Evolutionary conservation across 2,888 invertebrate species (phyloP), one percentile per base, ranked within the genome.

Genomic region (Leucania comma): DNA sequence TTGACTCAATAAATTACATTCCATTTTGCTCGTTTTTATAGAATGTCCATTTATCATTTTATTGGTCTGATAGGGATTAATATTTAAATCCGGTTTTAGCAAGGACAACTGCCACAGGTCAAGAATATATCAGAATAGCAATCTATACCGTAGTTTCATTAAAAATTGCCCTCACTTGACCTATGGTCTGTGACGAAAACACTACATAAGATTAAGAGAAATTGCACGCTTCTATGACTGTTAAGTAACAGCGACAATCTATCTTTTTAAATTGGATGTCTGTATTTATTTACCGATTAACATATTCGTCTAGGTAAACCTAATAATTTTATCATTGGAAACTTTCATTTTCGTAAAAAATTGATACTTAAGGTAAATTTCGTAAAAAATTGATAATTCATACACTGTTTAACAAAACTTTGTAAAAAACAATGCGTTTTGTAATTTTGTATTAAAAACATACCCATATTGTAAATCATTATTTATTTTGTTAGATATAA

Each of bases 41-140:
- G 56, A 58, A 72, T 61, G 50, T 2, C 14, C 9, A 68, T 73
- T 63, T 38, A 63, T 67, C 51, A 54, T 42, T 71, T 61, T 59
- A 48, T 59, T 56, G 12, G 10, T 26, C 24, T 59, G 32, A 38
- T 9, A 50, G 50, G n/a, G 51, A 68, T 64, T 64, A 68, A 67
- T 24, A 20, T 26, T 46, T 46, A 20, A 58, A 69, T 63, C 79
- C 68, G 38, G 82, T 75, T 84, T 17, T 22, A 71, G 14, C 63
- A 81, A 83, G 68, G 73, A 73, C 53, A 71, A 61, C 50, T 46
- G 51, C 53, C 53, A 29, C 10, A 9, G 20, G 53, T 38, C 35
- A 59, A 72, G 32, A 50, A 68, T 64, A 12, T 42, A 76, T 61
- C 22, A 60, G 68, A 60, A 42, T 56, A 51, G 14, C 76, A 64